These are phyloP conservation scores for Takifugu flavidus DNA, from an alignment of 2,113 vertebrate species.

Conservation along the genomic window DNA sequence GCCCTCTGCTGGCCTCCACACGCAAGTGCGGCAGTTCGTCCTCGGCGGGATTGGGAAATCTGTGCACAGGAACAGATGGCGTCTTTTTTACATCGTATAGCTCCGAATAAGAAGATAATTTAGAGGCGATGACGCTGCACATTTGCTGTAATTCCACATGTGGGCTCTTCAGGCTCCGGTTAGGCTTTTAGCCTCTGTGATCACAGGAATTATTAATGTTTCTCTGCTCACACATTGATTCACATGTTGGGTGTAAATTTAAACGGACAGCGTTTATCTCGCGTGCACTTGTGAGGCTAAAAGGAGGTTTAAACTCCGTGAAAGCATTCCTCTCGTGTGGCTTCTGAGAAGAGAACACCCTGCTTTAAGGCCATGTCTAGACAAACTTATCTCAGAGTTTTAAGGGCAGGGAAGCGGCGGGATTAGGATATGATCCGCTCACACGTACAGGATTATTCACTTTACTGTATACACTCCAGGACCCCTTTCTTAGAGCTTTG, in stretches of 20 bases:
- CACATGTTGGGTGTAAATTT: background rate
- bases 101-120: conserved; percentile 39
- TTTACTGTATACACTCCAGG: conserved; percentile 36
- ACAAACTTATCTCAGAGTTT: conserved; percentile 61
- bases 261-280: background rate
- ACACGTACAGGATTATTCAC: conserved; percentile 39
- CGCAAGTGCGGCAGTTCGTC: conserved; percentile 29
- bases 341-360: conserved; percentile 21
- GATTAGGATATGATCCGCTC: conserved; percentile 64
- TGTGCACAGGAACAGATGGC: conserved; percentile 69
- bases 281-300: background rate
- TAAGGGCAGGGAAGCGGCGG: conserved; percentile 39
- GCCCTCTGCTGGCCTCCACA: conserved; percentile 55
- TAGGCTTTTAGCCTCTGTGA: background rate
- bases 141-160: conserved; percentile 24
- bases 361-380: conserved; percentile 59
- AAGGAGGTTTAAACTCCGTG: conserved; percentile 10
- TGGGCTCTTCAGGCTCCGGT: background rate
- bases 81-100: conserved; percentile 69
- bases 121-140: conserved; percentile 36
- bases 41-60: conserved; percentile 39
- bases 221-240: background rate
- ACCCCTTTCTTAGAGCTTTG: conserved; percentile 15
- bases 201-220: background rate
- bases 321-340: background rate